Percentiles rank a stretch among this genome's conserved stretches.
Evolutionary conservation across 2,113 vertebrate genomes (phyloP).

Genomic region (Corydoras sp.): DNA sequence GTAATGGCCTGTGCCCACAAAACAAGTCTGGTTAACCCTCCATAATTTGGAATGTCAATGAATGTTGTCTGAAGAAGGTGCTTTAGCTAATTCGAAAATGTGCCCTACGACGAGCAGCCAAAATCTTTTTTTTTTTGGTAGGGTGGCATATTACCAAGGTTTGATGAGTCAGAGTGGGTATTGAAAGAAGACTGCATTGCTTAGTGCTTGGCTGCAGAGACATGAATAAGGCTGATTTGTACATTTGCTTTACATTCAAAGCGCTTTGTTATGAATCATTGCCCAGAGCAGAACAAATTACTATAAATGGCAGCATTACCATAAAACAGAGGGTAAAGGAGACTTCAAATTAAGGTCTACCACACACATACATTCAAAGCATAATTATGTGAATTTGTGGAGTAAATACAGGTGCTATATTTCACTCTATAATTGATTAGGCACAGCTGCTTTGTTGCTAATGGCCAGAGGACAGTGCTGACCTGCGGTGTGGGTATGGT

Average conservation of each 20-base stretch:
- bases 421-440: constrained; percentile 39
- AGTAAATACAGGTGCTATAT: constrained; percentile 35
- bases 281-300: constrained; percentile 57
- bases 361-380: constrained; percentile 46
- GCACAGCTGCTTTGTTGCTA: constrained; percentile 33
- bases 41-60: background rate
- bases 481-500: constrained; percentile 20
- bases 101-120: background rate
- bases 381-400: constrained; percentile 48
- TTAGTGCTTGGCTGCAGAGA: background rate
- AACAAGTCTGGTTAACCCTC: background rate
- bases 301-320: constrained; percentile 56
- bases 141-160: background rate
- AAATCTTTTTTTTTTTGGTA: background rate
- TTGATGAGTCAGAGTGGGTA: constrained; percentile 10
- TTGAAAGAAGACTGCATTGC: background rate
- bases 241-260: constrained; percentile 56
- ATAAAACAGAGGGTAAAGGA: constrained; percentile 51
- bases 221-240: background rate
- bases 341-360: constrained; percentile 54
- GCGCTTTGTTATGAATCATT: constrained; percentile 53
- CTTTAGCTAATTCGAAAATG: background rate
- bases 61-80: background rate
- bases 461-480: constrained; percentile 32
- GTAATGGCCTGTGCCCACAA: background rate